phyloP scores from a whole-genome alignment of 1,140 invertebrate genomes.

The Mercenaria mercenaria region DNA sequence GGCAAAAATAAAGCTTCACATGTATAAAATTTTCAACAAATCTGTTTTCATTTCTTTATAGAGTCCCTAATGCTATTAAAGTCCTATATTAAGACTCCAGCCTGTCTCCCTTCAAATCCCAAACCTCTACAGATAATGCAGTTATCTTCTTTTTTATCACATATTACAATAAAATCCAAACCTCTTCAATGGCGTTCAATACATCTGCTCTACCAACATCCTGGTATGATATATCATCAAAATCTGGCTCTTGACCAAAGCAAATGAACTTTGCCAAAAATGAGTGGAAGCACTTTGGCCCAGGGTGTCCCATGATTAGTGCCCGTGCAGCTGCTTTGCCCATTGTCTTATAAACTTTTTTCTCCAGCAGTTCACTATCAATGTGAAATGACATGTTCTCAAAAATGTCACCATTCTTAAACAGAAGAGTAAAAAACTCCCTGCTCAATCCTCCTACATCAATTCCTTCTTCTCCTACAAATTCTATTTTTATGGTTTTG shows the following conservation, averaged over 20 bases:
- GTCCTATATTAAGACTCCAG: too few relatives aligned
- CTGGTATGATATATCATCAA: background rate
- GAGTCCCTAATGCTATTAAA: too few relatives aligned
- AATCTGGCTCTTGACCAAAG: background rate
- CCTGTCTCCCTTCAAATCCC: too few relatives aligned
- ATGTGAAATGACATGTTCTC: background rate
- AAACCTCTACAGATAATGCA: too few relatives aligned
- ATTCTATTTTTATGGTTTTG: background rate
- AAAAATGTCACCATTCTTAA: background rate
- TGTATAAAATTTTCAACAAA: too few relatives aligned
- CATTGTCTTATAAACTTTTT: background rate
- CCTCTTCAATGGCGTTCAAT: background rate
- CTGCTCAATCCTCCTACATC: background rate
- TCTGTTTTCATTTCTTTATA: too few relatives aligned
- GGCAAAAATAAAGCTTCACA: too few relatives aligned
- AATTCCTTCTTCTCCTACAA: background rate
- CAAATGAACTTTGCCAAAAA: background rate
- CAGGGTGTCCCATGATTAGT: background rate
- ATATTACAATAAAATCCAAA: background rate
- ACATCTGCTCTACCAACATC: background rate
- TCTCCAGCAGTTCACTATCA: background rate
- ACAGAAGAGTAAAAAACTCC: background rate
- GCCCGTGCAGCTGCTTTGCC: background rate
- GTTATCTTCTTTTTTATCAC: too few relatives aligned
- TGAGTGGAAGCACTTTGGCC: background rate